Evolutionary conservation across 2,113 vertebrate species (phyloP).

Genomic region (Piliocolobus tephrosceles): DNA sequence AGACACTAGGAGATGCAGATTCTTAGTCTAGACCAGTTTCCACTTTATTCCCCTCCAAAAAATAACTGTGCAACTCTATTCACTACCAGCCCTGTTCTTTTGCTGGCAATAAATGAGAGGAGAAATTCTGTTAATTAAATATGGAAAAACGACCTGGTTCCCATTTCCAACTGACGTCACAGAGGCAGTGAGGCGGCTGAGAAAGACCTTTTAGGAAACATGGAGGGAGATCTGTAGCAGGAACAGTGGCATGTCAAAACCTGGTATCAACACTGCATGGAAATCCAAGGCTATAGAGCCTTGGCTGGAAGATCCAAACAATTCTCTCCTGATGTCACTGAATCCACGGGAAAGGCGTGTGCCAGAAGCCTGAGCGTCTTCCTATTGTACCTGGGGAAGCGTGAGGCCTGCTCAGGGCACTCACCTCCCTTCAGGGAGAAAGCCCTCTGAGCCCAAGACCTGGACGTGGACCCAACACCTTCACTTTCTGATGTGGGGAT

Average conservation of each 20-base stretch:
- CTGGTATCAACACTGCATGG: rapidly evolving
- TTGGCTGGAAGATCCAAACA: rapidly evolving
- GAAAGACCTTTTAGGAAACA: background rate
- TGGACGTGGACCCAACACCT: rapidly evolving
- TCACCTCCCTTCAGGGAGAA: background rate
- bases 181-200: background rate
- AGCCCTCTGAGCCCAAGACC: too few species aligned
- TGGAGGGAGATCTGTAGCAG: background rate
- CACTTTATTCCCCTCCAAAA: background rate
- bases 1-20: background rate
- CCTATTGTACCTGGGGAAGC: background rate
- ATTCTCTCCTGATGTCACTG: background rate
- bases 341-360: background rate
- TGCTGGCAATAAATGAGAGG: background rate
- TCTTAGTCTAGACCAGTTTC: background rate
- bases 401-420: background rate
- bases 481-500: rapidly evolving
- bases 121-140: background rate
- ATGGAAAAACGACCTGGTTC: background rate
- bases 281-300: background rate
- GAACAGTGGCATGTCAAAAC: rapidly evolving
- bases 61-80: background rate
- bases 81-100: background rate
- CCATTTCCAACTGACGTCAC: background rate
- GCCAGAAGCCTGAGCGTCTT: background rate